These are phyloP conservation scores for Syndactyla subalaris DNA, from an alignment of 2,797 vertebrate species.

Conservation along the genomic window DNA sequence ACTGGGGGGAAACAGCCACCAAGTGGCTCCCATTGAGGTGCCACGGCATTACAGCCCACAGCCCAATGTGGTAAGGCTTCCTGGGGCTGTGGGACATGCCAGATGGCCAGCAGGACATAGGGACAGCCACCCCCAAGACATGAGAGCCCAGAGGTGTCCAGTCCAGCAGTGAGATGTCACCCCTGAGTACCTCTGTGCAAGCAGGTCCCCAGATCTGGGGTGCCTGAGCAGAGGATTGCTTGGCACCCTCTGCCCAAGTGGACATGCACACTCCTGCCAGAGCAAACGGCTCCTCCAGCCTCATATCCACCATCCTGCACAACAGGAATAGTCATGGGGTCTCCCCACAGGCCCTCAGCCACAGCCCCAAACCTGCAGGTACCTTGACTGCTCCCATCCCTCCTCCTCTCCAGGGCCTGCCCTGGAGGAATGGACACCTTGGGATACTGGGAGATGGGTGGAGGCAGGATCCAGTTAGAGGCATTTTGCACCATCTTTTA, in stretches of 20 bases:
- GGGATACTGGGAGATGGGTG: neutral
- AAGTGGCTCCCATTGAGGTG: rapidly evolving
- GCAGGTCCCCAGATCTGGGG: neutral
- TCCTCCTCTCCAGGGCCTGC: neutral
- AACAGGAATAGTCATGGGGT: rapidly evolving
- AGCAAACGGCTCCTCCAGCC: neutral
- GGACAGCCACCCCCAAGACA: rapidly evolving
- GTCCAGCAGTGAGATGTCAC: neutral
- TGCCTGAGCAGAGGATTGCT: neutral
- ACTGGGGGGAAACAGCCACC: rapidly evolving
- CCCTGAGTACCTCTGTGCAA: neutral
- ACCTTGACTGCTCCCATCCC: neutral
- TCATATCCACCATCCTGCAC: neutral
- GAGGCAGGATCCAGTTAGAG: neutral
- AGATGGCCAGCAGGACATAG: neutral
- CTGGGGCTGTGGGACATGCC: neutral
- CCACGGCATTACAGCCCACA: rapidly evolving
- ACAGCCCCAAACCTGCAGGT: neutral
- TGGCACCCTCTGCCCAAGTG: neutral
- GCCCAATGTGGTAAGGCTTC: rapidly evolving
- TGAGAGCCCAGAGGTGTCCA: neutral
- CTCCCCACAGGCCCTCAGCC: rapidly evolving
- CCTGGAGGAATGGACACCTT: neutral
- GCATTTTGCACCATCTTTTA: neutral
- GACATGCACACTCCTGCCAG: neutral